phyloP scores from a whole-genome alignment of 2,888 invertebrate species.

The Epiperipatus broadwayi region DNA sequence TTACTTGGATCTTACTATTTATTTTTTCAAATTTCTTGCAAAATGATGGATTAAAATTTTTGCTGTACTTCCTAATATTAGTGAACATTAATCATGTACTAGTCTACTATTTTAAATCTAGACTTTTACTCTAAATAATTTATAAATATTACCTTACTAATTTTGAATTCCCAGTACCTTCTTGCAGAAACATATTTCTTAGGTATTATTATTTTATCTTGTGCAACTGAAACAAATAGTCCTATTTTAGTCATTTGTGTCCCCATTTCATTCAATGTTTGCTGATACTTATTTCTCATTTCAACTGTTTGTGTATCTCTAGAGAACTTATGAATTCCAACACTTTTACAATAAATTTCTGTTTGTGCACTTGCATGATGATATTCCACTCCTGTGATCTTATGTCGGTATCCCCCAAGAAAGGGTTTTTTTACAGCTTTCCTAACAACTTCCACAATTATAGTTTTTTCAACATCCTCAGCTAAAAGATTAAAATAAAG shows the following conservation, averaged over 20 bases:
- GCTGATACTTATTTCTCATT: slow-evolving; percentile 23
- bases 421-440: slow-evolving; percentile 59
- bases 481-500: too few species aligned
- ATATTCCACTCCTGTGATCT: slow-evolving; percentile 45
- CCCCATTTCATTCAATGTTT: slow-evolving; percentile 26
- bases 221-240: slow-evolving; percentile 25
- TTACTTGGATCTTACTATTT: neutral
- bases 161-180: neutral
- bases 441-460: slow-evolving; percentile 24
- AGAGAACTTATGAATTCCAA: slow-evolving; percentile 18
- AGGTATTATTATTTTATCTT: slow-evolving; percentile 24
- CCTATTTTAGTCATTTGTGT: slow-evolving; percentile 32
- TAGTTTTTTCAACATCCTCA: too few species aligned
- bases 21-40: neutral
- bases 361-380: slow-evolving; percentile 70
- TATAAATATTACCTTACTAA: neutral
- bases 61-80: too few species aligned
- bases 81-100: too few species aligned
- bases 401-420: slow-evolving; percentile 58
- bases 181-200: slow-evolving; percentile 10
- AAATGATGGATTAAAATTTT: neutral
- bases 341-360: slow-evolving; percentile 24
- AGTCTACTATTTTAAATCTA: too few species aligned
- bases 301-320: slow-evolving; percentile 30
- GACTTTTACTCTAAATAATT: too few species aligned